These are phyloP conservation scores for Caenorhabditis becei DNA, from an alignment of 2,888 invertebrate species.

Conservation along the genomic window DNA sequence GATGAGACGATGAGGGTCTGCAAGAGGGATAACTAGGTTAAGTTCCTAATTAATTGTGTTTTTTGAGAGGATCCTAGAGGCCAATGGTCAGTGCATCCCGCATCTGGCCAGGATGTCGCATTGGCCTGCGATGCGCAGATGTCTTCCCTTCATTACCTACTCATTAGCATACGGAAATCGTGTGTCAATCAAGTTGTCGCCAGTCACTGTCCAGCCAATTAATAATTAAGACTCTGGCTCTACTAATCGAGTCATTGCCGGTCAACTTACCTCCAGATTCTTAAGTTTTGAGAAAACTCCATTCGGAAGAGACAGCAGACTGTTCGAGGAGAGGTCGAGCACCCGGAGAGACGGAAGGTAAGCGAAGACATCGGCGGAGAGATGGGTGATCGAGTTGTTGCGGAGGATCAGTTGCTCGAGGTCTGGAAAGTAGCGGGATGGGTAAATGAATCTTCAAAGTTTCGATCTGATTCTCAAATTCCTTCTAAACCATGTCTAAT, in stretches of 20 bases:
- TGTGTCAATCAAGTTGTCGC: conserved; percentile 55
- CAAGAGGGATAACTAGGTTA: conserved; percentile 36
- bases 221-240: conserved; percentile 38
- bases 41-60: conserved; percentile 4
- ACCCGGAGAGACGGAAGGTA: conserved; percentile 51
- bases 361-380: conserved; percentile 65
- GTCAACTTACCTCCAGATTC: conserved; percentile 64
- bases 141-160: conserved; percentile 43
- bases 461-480: too few relatives aligned
- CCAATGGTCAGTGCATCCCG: background rate
- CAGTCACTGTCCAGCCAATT: conserved; percentile 26
- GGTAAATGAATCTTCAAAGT: too few relatives aligned
- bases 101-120: conserved; percentile 28
- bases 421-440: too few relatives aligned
- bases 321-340: conserved; percentile 64
- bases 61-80: conserved; percentile 12
- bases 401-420: conserved; percentile 64
- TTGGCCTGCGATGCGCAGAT: conserved; percentile 48
- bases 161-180: conserved; percentile 57
- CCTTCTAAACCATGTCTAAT: too few relatives aligned
- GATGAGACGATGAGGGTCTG: conserved; percentile 64
- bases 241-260: conserved; percentile 35
- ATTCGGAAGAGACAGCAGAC: conserved; percentile 65
- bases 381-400: conserved; percentile 68
- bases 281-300: conserved; percentile 61